Base-by-base conservation (phyloP, 2,797 vertebrate genomes). In the Notamacropus eugenii region DNA sequence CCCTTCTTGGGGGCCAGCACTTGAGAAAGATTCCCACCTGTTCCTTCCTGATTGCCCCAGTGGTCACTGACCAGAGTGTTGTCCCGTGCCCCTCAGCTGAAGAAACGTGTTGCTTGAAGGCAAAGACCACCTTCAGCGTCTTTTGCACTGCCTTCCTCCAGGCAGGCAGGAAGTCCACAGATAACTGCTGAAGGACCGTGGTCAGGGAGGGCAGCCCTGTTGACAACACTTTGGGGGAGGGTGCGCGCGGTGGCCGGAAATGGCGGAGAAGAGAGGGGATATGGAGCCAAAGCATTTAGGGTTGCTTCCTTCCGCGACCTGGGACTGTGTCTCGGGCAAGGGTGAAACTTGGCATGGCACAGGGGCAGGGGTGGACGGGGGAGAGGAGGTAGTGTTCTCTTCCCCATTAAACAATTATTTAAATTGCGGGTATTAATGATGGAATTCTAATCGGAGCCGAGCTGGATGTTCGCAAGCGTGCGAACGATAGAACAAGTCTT, bases 381-480 rank as follows among this genome's bases (percentile, higher is more conserved):
- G 62, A 11, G 34, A 5, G 27, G 16, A 46, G n/a, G 14, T 5
- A 9, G 34, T 5, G 94, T 54, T n/a, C 90, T 90, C 59, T 94
- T 98, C 55, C 87, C 8, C 94, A 96, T 52, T 54, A 95, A 97
- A 90, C 40, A 95, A 59, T 94, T 94, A 56, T 56, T 96, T 93
- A 92, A 95, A 96, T 96, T 97, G 67, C 90, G 95, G 92, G 94
- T 97, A 96, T 93, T 94, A 90, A 90, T 54, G 96, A 93, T 40
- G 55, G 91, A 91, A 57, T 94, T 97, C 97, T 97, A 96, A 93
- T 94, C 92, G 95, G 90, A 92, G 29, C 62, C 92, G 90, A 92
- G 52, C 91, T 92, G 92, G 96, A 58, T 91, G 97, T 97, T 96
- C 93, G 90, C 96, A 93, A 92, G 95, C 93, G 94, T 97, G 95